Conservation (phyloP, 2,113 vertebrate species). For the Terrapene triunguis region DNA sequence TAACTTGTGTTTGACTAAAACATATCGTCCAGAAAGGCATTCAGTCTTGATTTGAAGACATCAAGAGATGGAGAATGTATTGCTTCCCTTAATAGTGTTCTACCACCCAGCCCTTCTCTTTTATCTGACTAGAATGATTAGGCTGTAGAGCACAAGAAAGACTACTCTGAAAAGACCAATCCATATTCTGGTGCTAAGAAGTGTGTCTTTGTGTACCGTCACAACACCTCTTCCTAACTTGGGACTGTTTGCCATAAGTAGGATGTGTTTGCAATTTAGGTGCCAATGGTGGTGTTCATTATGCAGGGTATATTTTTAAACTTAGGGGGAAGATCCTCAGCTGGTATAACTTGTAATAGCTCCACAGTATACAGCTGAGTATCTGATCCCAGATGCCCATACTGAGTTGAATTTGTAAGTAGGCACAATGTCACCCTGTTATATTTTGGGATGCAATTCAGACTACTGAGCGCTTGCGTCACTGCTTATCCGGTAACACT, state of each 20-base stretch:
- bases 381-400: neutral
- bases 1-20: conserved; percentile 17
- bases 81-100: neutral
- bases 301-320: no score
- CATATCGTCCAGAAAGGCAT: conserved; percentile 16
- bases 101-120: neutral
- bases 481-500: no score
- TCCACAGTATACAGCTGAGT: neutral
- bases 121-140: neutral
- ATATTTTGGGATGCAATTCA: no score
- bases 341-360: no score
- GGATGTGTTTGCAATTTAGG: neutral
- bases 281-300: neutral
- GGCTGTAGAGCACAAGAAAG: neutral
- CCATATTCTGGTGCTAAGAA: neutral
- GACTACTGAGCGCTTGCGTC: no score
- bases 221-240: neutral
- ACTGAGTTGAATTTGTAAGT: accelerated
- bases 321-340: no score
- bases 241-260: neutral
- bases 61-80: neutral
- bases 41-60: neutral
- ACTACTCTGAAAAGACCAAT: neutral
- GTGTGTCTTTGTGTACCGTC: neutral
- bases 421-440: neutral